Conservation (phyloP, 2,797 vertebrate species). For the Nothura maculosa region DNA sequence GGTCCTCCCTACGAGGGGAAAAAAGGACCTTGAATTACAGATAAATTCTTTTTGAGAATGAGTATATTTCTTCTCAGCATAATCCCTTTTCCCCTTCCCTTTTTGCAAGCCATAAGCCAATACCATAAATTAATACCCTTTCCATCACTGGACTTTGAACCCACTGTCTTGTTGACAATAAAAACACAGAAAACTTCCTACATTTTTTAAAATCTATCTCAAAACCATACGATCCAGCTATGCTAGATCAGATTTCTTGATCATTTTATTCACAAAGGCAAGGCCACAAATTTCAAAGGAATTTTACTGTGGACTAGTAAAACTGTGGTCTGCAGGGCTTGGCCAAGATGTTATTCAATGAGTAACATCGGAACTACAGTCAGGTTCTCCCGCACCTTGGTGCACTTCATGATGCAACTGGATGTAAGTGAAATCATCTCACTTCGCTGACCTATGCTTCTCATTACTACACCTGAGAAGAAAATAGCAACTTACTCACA, state of each 20-base stretch:
- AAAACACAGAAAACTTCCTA: background rate
- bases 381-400: background rate
- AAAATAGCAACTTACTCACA: background rate
- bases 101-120: background rate
- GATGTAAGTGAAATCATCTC: background rate
- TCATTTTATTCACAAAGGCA: background rate
- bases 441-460: rapidly evolving
- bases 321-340: background rate
- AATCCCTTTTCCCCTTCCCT: background rate
- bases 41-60: background rate
- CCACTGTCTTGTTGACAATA: background rate
- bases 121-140: background rate
- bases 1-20: background rate
- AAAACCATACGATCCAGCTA: background rate
- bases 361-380: background rate
- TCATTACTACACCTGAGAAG: background rate
- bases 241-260: background rate
- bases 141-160: background rate
- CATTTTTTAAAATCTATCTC: background rate
- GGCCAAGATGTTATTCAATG: background rate
- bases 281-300: background rate
- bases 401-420: background rate
- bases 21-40: background rate
- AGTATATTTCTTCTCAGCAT: background rate
- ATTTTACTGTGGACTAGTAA: background rate